Evolutionary conservation across 2,888 invertebrate genomes (phyloP), one percentile per base, ranked within the genome.

Genomic region (Drosophila melanocephala): DNA sequence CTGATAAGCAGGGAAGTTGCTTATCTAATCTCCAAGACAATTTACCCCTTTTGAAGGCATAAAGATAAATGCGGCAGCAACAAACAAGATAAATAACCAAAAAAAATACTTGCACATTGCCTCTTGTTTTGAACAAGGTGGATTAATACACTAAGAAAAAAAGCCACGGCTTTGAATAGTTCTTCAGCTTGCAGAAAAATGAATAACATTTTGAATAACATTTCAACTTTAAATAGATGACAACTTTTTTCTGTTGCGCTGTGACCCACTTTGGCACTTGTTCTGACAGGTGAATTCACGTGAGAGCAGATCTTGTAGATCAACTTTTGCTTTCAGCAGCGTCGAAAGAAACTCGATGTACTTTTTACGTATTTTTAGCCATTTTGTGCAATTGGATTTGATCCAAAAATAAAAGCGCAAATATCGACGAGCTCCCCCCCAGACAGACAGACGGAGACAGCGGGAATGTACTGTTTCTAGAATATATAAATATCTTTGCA

Each of bases 261-360:
- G 14, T 72, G 66, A 62, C 77, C 63, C 77, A 77, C 16, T 52
- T 73, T 67, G 70, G 39, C 60, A 39, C n/a, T 57, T 6, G 12
- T n/a, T 51, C 26, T 30, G 32, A 37, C 35, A 63, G 51, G 19
- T 28, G 19, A 39, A 59, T 69, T 62, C 79, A 82, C 73, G 77
- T 82, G 82, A 60, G 57, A 50, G n/a, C 47, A 33, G 35, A 50
- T 58, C 7, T 33, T 16, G 64, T 32, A 59, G 52, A 63, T 60
- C 62, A 74, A 88, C 89, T 87, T 84, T 87, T 87, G 74, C 87
- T 87, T 87, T 87, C 88, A 42, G 58, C 53, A 52, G 37, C 53
- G 14, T 52, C 51, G 51, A 70, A 69, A 69, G 39, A 57, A 12
- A 56, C 19, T 12, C 62, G 58, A 53, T 65, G 63, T 61, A 62